A percentile compares a stretch with the other conserved stretches of the same genome.
phyloP scores from a whole-genome alignment of 2,113 vertebrate species.

The Xiphophorus hellerii region DNA sequence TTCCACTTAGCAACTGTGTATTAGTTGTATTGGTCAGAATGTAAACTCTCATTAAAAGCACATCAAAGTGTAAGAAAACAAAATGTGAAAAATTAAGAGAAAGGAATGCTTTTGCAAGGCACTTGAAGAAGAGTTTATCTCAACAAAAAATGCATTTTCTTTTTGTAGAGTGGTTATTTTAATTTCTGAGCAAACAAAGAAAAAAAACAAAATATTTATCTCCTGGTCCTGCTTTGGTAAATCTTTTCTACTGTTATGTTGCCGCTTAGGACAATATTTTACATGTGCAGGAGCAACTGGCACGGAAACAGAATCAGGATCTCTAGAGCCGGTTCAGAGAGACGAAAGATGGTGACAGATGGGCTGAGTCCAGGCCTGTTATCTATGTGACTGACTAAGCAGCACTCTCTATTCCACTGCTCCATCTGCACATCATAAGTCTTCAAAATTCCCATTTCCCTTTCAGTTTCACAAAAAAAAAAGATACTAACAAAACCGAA shows the following conservation, averaged over 20 bases:
- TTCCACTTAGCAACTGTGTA: not conserved
- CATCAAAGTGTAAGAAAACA: not conserved
- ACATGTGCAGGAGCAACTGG: not conserved
- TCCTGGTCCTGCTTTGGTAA: not conserved
- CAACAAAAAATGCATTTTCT: too few relatives aligned
- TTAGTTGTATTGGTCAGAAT: not conserved
- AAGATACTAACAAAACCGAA: too few relatives aligned
- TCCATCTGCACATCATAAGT: not conserved
- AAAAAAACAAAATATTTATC: not conserved
- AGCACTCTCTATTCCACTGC: not conserved
- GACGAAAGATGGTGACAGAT: conserved; percentile 35
- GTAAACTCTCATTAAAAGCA: not conserved
- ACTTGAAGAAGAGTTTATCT: not conserved
- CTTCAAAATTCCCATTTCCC: not conserved
- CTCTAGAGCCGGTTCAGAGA: conserved; percentile 1
- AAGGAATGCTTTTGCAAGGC: not conserved
- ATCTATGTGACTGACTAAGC: conserved; percentile 56
- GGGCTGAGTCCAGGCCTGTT: conserved; percentile 35
- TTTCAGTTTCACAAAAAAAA: not conserved
- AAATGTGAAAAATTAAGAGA: not conserved
- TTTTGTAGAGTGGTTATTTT: not conserved
- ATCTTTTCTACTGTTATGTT: not conserved
- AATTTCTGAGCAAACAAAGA: not conserved
- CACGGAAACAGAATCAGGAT: not conserved
- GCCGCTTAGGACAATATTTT: not conserved